phyloP scores from a whole-genome alignment of 1,140 invertebrate genomes.

The Magallana angulata region DNA sequence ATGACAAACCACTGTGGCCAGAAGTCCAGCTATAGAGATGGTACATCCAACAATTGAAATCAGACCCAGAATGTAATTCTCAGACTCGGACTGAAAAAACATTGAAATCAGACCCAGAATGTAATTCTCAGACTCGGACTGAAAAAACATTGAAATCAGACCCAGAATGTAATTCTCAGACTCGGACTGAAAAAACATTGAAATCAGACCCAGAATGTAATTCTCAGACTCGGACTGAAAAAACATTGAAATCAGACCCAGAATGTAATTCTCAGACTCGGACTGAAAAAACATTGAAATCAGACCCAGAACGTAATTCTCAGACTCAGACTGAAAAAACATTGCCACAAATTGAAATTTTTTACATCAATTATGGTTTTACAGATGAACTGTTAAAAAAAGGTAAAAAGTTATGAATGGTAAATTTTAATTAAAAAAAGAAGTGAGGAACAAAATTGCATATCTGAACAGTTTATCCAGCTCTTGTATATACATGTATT shows the following conservation, averaged over 20 bases:
- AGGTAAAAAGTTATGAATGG: too few relatives aligned
- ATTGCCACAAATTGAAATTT: neutral
- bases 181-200: slow-evolving; percentile 26
- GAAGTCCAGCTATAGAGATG: slow-evolving; percentile 47
- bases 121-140: slow-evolving; percentile 45
- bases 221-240: slow-evolving; percentile 24
- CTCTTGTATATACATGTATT: too few relatives aligned
- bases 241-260: neutral
- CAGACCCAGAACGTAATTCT: too few relatives aligned
- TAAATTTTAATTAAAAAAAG: too few relatives aligned
- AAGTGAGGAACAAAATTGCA: too few relatives aligned
- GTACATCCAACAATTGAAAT: slow-evolving; percentile 55
- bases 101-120: slow-evolving; percentile 49
- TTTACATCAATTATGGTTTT: too few relatives aligned
- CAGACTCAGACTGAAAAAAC: slow-evolving; percentile 36
- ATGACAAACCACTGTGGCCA: slow-evolving; percentile 47
- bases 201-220: neutral
- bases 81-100: slow-evolving; percentile 48
- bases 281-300: slow-evolving; percentile 43
- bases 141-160: slow-evolving; percentile 10
- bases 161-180: too few relatives aligned
- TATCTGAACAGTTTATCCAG: too few relatives aligned
- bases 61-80: slow-evolving; percentile 43
- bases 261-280: too few relatives aligned
- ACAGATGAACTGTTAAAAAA: too few relatives aligned